Evolutionary conservation across 2,888 invertebrate genomes (phyloP), one percentile per base, ranked within the genome.

Genomic region (Nesidiocoris tenuis): DNA sequence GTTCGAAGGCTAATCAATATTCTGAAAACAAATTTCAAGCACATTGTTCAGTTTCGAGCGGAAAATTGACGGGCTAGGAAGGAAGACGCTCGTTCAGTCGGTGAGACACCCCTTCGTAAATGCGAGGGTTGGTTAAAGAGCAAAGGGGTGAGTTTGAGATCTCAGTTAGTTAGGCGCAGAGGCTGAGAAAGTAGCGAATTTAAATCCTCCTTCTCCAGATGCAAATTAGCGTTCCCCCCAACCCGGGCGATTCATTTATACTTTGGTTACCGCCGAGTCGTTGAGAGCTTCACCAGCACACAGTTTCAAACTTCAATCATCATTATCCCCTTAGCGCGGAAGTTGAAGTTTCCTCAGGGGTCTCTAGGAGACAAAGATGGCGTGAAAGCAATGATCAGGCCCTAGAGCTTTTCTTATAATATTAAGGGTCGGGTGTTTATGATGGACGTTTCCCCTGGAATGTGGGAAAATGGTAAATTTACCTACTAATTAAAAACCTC

Each of bases 161-260:
- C 39, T 39, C 39, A 39, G 39, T 39, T 39, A 39, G 39, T 39
- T 39, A 39, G 63, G 65, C 9, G 23, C 2, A 63, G 17, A n/a
- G 1, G n/a, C 17, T 22, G 23, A 39, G 18, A 65, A 39, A 21
- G 22, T 17, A 16, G 22, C 21, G 24, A 64, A 24, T 64, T 65
- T 7, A n/a, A 64, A 65, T 22, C 22, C 63, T 17, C 65, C 39
- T n/a, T 17, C 65, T 65, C 18, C 23, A 39, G 39, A 65, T 65
- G 65, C 39, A 65, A 65, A 65, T 65, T 65, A 65, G 65, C 65
- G 65, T 65, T 65, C 39, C 3, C 65, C 25, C 9, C 65, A 18
- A 12, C 24, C 19, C 17, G 1, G n/a, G 2, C 16, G 24, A 24
- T 23, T 64, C n/a, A 24, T 39, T 64, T 23, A 39, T 17, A 39